A percentile compares a stretch with the other conserved stretches of the same genome.
Evolutionary conservation across 2,888 invertebrate species (phyloP).

Genomic region (Hypsopygia costalis): DNA sequence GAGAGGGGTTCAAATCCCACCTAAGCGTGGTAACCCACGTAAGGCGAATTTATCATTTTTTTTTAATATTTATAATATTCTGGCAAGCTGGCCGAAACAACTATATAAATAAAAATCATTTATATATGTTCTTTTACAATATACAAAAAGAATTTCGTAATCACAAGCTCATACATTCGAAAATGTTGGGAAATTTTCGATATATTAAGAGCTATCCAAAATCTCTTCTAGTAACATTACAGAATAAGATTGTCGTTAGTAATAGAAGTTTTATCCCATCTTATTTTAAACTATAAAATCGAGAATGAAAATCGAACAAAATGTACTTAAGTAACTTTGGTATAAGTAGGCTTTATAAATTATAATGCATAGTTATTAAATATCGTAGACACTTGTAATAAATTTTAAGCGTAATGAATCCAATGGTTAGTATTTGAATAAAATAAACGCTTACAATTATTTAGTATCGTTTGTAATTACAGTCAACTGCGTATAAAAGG

Average conservation of each 20-base stretch:
- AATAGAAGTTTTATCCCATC: slow-evolving; percentile 62
- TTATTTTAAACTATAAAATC: slow-evolving; percentile 58
- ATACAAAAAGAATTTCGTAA: no score
- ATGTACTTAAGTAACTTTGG: slow-evolving; percentile 78
- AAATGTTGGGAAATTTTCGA: no score
- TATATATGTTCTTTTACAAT: no score
- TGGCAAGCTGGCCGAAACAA: no score
- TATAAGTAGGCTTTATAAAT: slow-evolving; percentile 80
- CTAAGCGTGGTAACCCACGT: no score
- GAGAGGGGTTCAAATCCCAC: no score
- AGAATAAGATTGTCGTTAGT: slow-evolving; percentile 72
- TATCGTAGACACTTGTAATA: slow-evolving; percentile 68
- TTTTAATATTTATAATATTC: no score
- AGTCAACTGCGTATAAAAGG: slow-evolving; percentile 11
- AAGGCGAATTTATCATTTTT: no score
- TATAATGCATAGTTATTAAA: slow-evolving; percentile 71
- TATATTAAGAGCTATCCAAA: slow-evolving; percentile 18
- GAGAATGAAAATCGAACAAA: slow-evolving; percentile 72
- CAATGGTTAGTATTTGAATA: slow-evolving; percentile 65
- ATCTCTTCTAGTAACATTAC: slow-evolving; percentile 50
- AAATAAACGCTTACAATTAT: slow-evolving; percentile 65
- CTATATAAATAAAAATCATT: no score
- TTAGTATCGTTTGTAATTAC: slow-evolving; percentile 58
- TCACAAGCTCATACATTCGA: no score
- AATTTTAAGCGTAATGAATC: slow-evolving; percentile 57